Evolutionary conservation across 2,797 vertebrate genomes (phyloP).

Genomic region (Florisuga fusca): DNA sequence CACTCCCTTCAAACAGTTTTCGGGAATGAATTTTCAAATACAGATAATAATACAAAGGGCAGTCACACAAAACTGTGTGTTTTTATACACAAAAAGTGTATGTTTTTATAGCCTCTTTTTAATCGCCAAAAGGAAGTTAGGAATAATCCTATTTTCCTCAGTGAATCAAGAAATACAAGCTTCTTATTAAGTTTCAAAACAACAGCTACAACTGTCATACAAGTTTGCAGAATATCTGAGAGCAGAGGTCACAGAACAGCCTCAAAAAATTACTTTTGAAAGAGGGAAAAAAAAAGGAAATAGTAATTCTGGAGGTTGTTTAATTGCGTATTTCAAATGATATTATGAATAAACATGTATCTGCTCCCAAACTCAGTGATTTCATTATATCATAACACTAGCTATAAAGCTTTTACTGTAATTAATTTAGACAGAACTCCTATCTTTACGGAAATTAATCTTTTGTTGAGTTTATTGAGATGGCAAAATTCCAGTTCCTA

Average conservation of each 20-base stretch:
- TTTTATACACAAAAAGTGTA: no score
- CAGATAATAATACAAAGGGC: no score
- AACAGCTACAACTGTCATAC: neutral
- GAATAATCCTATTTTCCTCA: fast-evolving
- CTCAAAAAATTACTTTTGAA: neutral
- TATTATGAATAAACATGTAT: neutral
- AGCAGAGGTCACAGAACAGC: neutral
- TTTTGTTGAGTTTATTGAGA: neutral
- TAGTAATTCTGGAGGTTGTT: neutral
- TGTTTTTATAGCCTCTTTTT: neutral
- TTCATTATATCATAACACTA: fast-evolving
- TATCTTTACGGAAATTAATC: neutral
- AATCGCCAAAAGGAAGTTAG: neutral
- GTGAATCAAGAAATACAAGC: neutral
- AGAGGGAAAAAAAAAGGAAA: neutral
- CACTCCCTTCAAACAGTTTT: neutral
- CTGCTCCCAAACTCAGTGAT: neutral
- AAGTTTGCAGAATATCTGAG: neutral
- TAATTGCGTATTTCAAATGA: neutral
- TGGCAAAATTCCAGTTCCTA: neutral
- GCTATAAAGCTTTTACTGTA: fast-evolving
- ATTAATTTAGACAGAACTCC: neutral
- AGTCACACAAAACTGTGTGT: no score
- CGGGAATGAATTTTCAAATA: neutral
- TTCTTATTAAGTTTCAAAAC: neutral